Base-by-base conservation (phyloP, 1,140 invertebrate species). In the Trichoplusia ni region DNA sequence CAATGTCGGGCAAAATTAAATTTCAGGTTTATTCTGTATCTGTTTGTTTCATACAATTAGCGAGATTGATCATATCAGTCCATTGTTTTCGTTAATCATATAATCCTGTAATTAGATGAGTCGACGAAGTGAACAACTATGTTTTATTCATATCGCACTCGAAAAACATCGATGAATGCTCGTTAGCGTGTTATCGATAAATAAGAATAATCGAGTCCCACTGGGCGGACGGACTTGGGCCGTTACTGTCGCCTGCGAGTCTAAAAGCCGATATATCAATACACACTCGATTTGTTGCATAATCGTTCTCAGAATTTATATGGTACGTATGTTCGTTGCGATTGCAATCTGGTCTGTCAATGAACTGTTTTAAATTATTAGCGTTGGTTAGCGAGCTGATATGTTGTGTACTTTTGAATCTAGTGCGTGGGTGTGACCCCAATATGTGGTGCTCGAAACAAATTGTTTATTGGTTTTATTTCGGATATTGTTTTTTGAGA, bases 391-490 rank as follows among this genome's bases (percentile, higher is more conserved):
- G 68, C 70, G 59, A 69, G 35, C n/a, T n/a, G n/a, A n/a, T n/a
- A n/a, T n/a, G n/a, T n/a, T 61, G 25, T 19, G 31, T 46, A 35
- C 40, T 49, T 49, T 63, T 42, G 27, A 56, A 51, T 67, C 19
- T 58, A 19, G 21, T 46, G 70, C 56, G 77, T 82, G 46, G 81
- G 81, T 38, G 73, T 81, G 64, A 76, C 77, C 75, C 65, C 71
- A 71, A 80, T 78, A 58, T 62, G 13, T 49, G 33, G 8, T 13
- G 27, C 23, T 51, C 27, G 63, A 58, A 63, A 61, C 58, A 47
- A 37, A 64, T 68, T 44, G 67, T 64, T 69, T 40, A 47, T 25
- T 40, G 51, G 59, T 38, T 62, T 51, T 29, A 46, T 51, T 49
- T 51, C 21, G 59, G 33, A 19, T 35, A 7, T 14, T 38, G n/a